Evolutionary conservation across 2,797 vertebrate genomes (phyloP).

Genomic region (Tadarida brasiliensis): DNA sequence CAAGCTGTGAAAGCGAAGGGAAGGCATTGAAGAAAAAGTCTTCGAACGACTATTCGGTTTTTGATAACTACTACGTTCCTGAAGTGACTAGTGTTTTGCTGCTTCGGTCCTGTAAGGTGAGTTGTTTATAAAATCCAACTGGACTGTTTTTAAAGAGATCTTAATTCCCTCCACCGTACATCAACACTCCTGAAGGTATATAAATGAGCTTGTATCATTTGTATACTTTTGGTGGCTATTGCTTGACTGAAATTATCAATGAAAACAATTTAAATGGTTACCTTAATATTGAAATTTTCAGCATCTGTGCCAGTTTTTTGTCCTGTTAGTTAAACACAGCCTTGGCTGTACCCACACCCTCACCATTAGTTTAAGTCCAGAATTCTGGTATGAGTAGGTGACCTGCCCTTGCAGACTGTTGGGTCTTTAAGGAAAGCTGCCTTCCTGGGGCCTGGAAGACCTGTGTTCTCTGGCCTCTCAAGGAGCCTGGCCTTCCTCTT

Average conservation of each 20-base stretch:
- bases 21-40: conserved; percentile 78
- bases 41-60: conserved; percentile 88
- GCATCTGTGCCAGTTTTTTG: neutral
- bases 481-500: neutral
- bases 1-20: conserved; percentile 86
- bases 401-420: neutral
- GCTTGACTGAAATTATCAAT: neutral
- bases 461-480: neutral
- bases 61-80: conserved; percentile 89
- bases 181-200: neutral
- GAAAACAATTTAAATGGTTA: neutral
- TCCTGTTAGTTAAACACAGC: neutral
- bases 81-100: conserved; percentile 89
- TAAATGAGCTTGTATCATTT: neutral
- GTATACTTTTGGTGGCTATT: neutral
- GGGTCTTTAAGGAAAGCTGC: neutral
- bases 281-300: neutral
- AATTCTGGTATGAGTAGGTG: neutral
- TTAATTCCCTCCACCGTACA: neutral
- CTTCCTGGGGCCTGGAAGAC: neutral
- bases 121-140: neutral
- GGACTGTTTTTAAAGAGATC: neutral
- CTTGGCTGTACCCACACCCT: neutral
- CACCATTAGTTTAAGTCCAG: neutral
- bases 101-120: conserved; percentile 88